phyloP scores from a whole-genome alignment of 2,797 vertebrate species.

The Helicolenus hilgendorfi region DNA sequence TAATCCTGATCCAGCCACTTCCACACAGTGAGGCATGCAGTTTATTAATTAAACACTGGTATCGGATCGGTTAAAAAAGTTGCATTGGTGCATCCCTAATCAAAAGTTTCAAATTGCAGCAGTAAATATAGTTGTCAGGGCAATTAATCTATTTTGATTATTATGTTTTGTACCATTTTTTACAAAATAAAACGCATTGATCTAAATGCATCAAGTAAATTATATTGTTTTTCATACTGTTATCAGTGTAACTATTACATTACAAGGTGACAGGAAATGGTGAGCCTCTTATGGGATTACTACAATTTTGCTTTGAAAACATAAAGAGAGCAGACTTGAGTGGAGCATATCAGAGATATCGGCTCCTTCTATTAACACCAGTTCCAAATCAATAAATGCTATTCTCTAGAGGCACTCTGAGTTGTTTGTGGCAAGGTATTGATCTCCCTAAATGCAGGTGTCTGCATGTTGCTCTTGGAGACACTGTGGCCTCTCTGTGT shows the following conservation, averaged over 20 bases:
- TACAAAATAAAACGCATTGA: neutral
- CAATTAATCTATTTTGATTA: neutral
- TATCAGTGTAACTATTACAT: neutral
- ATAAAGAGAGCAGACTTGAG: slow-evolving; percentile 33
- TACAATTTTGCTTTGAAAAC: slow-evolving; percentile 27
- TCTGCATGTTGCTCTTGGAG: slow-evolving; percentile 75
- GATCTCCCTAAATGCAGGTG: slow-evolving; percentile 86
- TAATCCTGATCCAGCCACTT: too few species aligned
- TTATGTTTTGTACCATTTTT: neutral
- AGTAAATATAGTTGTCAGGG: neutral
- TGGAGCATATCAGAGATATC: slow-evolving; percentile 57
- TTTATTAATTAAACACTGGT: too few species aligned
- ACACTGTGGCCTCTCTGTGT: slow-evolving; percentile 67
- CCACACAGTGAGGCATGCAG: neutral
- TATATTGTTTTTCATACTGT: neutral
- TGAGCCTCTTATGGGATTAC: slow-evolving; percentile 24
- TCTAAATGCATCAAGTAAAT: neutral
- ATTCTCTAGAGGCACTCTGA: slow-evolving; percentile 69
- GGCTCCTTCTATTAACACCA: slow-evolving; percentile 77
- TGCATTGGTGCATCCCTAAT: too few species aligned
- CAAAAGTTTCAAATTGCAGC: neutral
- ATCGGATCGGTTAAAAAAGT: too few species aligned
- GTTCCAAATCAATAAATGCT: slow-evolving; percentile 79
- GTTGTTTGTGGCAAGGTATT: slow-evolving; percentile 81
- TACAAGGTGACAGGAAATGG: slow-evolving; percentile 14